These are phyloP conservation scores for Microtus richardsoni DNA, from an alignment of 2,113 vertebrate genomes.

Conservation along the genomic window DNA sequence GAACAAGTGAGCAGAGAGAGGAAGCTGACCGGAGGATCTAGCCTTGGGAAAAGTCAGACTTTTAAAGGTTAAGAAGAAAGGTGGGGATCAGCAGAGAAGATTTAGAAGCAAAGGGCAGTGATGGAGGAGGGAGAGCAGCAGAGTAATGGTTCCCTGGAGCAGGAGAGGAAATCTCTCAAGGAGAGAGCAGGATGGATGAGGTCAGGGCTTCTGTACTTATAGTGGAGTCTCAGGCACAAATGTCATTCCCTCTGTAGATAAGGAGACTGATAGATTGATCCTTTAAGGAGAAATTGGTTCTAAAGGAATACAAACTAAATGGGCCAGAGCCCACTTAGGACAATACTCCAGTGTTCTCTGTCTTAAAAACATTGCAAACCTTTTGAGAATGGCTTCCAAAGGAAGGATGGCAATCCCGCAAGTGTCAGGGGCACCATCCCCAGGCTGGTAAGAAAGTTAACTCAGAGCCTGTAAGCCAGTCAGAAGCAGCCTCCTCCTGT, in stretches of 20 bases:
- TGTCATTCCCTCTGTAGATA: not conserved
- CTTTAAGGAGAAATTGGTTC: not conserved
- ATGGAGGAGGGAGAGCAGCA: not conserved
- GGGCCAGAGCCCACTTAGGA: not conserved
- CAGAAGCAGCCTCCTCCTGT: not conserved
- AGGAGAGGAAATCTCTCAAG: slow-evolving; percentile 52
- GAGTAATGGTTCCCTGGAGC: slow-evolving; percentile 35
- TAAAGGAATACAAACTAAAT: not conserved
- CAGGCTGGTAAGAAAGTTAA: not conserved
- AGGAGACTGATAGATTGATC: not conserved
- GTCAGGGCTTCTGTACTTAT: not conserved
- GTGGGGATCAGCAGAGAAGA: not conserved
- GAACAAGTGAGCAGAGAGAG: not conserved
- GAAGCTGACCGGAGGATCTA: not conserved
- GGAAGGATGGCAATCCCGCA: not conserved
- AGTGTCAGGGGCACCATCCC: not conserved
- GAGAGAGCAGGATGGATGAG: not conserved
- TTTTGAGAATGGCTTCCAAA: not conserved
- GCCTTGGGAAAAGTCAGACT: slow-evolving; percentile 15
- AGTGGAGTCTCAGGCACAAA: not conserved
- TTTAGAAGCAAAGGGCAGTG: slow-evolving; percentile 1
- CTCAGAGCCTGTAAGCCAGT: not conserved
- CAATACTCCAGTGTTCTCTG: not conserved
- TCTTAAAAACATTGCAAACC: not conserved
- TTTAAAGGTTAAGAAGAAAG: slow-evolving; percentile 65